These are phyloP conservation scores for Scaptomyza caliginosa DNA, from an alignment of 2,888 invertebrate species.

Conservation along the genomic window DNA sequence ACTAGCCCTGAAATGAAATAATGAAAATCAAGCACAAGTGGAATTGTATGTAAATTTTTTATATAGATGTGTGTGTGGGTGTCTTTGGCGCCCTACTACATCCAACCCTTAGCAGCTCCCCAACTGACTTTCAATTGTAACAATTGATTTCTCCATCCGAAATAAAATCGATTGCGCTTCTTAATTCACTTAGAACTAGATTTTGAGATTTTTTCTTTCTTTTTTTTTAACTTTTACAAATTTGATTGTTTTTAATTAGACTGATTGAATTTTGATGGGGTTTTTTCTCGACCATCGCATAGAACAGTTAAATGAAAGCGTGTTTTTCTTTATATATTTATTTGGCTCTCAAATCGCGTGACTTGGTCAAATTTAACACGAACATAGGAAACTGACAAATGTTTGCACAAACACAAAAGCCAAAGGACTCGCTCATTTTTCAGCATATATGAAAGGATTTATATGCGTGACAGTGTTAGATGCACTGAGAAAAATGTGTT, in stretches of 20 bases:
- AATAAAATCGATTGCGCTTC: conserved; percentile 65
- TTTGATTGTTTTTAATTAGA: conserved; percentile 77
- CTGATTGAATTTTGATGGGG: conserved; percentile 66
- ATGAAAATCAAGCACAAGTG: conserved; percentile 62
- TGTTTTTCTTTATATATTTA: conserved; percentile 18
- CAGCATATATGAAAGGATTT: conserved; percentile 24
- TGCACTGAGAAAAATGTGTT: conserved; percentile 30
- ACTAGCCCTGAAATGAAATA: conserved; percentile 1
- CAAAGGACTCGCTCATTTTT: conserved; percentile 48
- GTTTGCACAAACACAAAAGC: conserved; percentile 70
- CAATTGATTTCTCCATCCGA: conserved; percentile 56
- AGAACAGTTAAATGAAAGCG: background rate
- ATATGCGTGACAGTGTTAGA: conserved; percentile 54
- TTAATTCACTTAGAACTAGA: conserved; percentile 52
- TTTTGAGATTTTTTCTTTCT: conserved; percentile 10
- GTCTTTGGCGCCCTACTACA: background rate
- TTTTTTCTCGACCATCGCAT: background rate
- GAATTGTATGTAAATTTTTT: conserved; percentile 70
- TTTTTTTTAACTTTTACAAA: conserved; percentile 30
- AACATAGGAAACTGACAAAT: conserved; percentile 49
- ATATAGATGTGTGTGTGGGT: conserved; percentile 24
- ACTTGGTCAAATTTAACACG: conserved; percentile 51
- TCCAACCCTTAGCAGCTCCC: background rate
- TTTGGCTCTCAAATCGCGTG: conserved; percentile 54
- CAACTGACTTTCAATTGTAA: conserved; percentile 68